Conservation (phyloP, 2,888 invertebrate genomes). For the Nomada ruficornis region DNA sequence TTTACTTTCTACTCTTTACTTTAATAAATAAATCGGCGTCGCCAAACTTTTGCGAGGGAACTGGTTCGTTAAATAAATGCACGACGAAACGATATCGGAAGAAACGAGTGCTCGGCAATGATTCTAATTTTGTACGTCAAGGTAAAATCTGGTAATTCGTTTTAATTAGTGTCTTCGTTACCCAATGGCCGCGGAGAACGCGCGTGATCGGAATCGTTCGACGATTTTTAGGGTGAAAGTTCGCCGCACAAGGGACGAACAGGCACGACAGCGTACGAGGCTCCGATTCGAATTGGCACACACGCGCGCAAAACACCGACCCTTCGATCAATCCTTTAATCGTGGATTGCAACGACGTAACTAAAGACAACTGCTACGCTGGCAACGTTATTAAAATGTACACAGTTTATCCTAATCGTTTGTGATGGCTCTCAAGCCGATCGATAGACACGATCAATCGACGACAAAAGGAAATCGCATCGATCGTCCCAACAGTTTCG, state of each 20-base stretch:
- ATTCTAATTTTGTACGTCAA: too few species aligned
- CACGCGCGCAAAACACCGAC: slow-evolving; percentile 30
- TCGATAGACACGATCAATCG: slow-evolving; percentile 31
- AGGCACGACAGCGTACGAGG: slow-evolving; percentile 51
- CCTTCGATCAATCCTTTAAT: slow-evolving; percentile 26
- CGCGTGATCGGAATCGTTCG: slow-evolving; percentile 76
- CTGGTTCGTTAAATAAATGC: too few species aligned
- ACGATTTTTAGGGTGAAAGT: slow-evolving; percentile 57
- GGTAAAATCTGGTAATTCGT: too few species aligned
- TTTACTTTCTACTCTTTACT: too few species aligned
- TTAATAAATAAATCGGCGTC: too few species aligned
- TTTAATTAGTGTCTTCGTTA: neutral
- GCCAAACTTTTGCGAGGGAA: too few species aligned
- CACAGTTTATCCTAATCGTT: slow-evolving; percentile 22
- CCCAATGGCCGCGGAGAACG: slow-evolving; percentile 61
- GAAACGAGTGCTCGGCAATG: too few species aligned
- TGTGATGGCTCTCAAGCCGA: neutral
- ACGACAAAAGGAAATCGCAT: slow-evolving; percentile 14
- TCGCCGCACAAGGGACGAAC: slow-evolving; percentile 46
- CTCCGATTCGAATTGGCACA: slow-evolving; percentile 44
- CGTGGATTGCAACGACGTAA: slow-evolving; percentile 41
- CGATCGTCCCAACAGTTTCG: neutral
- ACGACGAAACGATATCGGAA: too few species aligned
- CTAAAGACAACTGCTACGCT: slow-evolving; percentile 41
- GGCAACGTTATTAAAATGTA: slow-evolving; percentile 25